Conservation (phyloP, 2,888 invertebrate species). For the Penaeus monodon region DNA sequence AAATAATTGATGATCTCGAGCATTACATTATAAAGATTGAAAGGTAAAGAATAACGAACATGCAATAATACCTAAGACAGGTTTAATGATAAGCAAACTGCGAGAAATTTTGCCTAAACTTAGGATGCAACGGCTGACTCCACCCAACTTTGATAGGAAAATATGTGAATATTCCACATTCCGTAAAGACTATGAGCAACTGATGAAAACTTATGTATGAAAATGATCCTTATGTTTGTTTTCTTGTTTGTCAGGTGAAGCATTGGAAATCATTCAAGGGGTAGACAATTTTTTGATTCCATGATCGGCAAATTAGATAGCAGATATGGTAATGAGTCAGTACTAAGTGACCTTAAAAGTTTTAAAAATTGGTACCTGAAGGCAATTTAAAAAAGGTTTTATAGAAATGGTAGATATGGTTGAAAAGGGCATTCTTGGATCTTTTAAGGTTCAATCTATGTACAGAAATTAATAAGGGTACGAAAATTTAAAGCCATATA, state of each 20-base stretch:
- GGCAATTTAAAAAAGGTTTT: not conserved
- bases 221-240: slow-evolving; percentile 8
- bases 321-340: not conserved
- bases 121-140: slow-evolving; percentile 20
- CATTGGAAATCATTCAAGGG: too few species aligned
- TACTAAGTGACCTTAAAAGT: slow-evolving; percentile 4
- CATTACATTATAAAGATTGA: not conserved
- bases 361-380: slow-evolving; percentile 1
- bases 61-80: slow-evolving; percentile 10
- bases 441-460: not conserved
- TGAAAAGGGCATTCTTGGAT: not conserved
- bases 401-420: slow-evolving; percentile 11
- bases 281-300: too few species aligned
- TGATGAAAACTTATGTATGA: slow-evolving; percentile 8
- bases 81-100: not conserved
- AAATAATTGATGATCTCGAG: too few species aligned
- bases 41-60: not conserved
- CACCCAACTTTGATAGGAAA: too few species aligned
- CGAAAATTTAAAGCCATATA: not conserved
- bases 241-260: not conserved
- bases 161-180: slow-evolving; percentile 26
- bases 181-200: not conserved
- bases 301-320: too few species aligned
- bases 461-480: slow-evolving; percentile 14
- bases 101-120: not conserved